Evolutionary conservation across 2,797 vertebrate genomes (phyloP), one percentile per base, ranked within the genome.

Genomic region (Semotilus atromaculatus): DNA sequence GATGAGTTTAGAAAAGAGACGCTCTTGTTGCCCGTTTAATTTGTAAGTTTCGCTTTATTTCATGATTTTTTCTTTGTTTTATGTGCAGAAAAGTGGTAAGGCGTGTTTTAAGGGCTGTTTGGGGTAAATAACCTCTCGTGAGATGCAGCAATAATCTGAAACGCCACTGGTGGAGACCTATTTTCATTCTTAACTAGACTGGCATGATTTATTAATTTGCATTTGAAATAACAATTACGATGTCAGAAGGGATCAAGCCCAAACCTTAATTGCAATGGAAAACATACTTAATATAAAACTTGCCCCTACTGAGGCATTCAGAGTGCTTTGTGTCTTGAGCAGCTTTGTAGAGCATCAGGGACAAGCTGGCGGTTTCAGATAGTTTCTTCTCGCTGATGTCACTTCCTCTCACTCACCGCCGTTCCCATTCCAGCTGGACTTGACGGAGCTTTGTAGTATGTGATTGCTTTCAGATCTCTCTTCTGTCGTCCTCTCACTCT

Each of bases 201-300:
- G 94, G 93, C 94, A 97, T 97, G 94, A 96, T 97, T 98, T 98
- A 97, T 97, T 97, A 95, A 98, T 97, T 93, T 94, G 91, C 92
- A 95, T 97, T 96, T 96, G 94, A 97, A 97, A 97, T 97, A 97
- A 97, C 97, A 98, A 97, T 96, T 97, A 96, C 94, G 87, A 89
- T 96, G 95, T 95, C 94, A 94, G 95, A 95, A 96, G 94, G 93
- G 95, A 96, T 96, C 94, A 96, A 92, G 92, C 94, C 94, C 95
- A 96, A 96, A 92, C 93, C 93, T 96, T 97, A 97, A 97, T 97
- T 97, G 96, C 94, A 93, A 91, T 92, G 94, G 95, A 96, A 97
- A 97, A 96, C 93, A 95, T 92, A 93, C 91, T 92, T 94, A 93
- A 93, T 93, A 88, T 93, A 90, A 91, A 80, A 83, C 75, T 60